These are phyloP conservation scores for Drosophila quadrilineata DNA, from an alignment of 1,140 invertebrate species.

Conservation along the genomic window DNA sequence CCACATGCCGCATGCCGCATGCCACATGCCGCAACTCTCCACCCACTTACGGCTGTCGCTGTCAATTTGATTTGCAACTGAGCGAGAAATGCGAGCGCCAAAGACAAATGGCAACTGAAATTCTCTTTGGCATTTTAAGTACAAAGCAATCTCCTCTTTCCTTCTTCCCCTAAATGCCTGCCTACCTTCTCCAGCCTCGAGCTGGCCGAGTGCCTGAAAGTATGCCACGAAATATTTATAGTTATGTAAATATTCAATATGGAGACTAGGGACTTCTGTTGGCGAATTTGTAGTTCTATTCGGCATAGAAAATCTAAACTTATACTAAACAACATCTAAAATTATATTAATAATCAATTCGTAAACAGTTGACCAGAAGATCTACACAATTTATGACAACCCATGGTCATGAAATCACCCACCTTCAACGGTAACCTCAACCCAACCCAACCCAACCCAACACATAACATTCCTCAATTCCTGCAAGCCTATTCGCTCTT, in stretches of 20 bases:
- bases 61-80: constrained; percentile 60
- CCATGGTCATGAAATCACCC: too few relatives aligned
- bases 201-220: neutral
- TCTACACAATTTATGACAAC: too few relatives aligned
- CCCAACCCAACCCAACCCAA: too few relatives aligned
- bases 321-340: too few relatives aligned
- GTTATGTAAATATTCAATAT: constrained; percentile 19
- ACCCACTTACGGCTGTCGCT: constrained; percentile 66
- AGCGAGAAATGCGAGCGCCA: constrained; percentile 16
- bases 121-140: constrained; percentile 62
- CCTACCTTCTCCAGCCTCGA: neutral
- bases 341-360: too few relatives aligned
- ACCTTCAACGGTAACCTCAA: too few relatives aligned
- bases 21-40: neutral
- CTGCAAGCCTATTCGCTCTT: too few relatives aligned
- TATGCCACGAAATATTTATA: constrained; percentile 19
- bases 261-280: neutral
- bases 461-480: too few relatives aligned
- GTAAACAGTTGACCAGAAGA: too few relatives aligned
- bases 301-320: too few relatives aligned
- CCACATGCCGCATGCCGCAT: neutral
- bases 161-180: neutral
- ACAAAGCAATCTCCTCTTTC: neutral
- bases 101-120: constrained; percentile 51
- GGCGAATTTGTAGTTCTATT: too few relatives aligned